Evolutionary conservation across 1,140 invertebrate species (phyloP), one percentile per base, ranked within the genome.

Genomic region (Chrysoperla carnea): DNA sequence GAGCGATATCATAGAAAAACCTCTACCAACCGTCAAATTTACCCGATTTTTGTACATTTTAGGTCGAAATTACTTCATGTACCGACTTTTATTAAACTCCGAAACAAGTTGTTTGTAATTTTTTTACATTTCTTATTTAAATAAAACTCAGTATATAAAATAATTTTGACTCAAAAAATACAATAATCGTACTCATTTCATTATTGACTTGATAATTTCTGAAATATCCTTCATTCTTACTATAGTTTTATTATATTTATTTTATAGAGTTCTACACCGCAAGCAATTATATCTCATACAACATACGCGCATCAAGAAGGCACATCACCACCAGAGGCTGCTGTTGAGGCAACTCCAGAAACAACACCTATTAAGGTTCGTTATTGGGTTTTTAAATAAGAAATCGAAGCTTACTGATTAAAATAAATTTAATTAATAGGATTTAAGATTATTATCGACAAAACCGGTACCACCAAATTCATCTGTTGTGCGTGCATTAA

Each of bases 311-410:
- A 55, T 37, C 63, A 66, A 47, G 66, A 69, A 54, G 72, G 76
- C 35, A 68, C 71, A 3, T 77, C 75, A 12, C 78, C 79, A 12
- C 78, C 83, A 1, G 84, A 88, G 62, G 79, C 83, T 8, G 84
- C 83, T 29, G 75, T 86, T 27, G 84, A 88, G 66, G 84, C 84
- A 6, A 88, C 84, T 7, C 84, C 84, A 4, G 84, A 88, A 68
- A 87, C 83, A 23, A 89, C 84, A 27, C 84, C 84, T 1, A 70
- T 86, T 0, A 83, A 83, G 39, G 48, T 52, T 33, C 4, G 31
- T 6, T 4, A 33, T 11, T 6, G 6, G 2, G 2, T 33, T 11
- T 6, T 4, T 33, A 33, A 33, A 33, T 33, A 4, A 33, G 2
- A 33, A 11, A 33, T 33, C 6, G 4, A 12, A 33, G 31, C 17